These are phyloP conservation scores for Gastracanthus pulcherrimus DNA, from an alignment of 2,888 invertebrate species.

Conservation along the genomic window DNA sequence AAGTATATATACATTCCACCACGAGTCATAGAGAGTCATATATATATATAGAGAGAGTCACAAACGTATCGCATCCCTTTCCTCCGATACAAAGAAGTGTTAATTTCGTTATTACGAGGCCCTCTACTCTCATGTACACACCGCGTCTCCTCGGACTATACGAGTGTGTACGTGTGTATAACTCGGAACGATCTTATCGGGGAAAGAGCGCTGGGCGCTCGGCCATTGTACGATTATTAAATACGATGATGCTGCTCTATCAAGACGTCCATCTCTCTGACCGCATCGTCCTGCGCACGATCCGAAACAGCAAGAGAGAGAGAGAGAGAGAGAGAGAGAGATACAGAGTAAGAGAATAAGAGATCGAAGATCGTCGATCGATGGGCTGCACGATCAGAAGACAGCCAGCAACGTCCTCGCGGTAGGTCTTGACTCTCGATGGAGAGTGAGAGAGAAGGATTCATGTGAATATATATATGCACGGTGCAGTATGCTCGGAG, in stretches of 20 bases:
- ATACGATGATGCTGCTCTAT: conserved; percentile 76
- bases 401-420: conserved; percentile 57
- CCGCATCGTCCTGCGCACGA: background rate
- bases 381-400: background rate
- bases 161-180: background rate
- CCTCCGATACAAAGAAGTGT: conserved; percentile 75
- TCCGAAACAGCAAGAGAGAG: no score
- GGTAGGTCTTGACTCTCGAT: no score
- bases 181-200: conserved; percentile 39
- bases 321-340: no score
- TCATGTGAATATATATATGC: background rate
- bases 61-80: no score
- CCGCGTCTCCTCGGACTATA: no score
- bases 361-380: conserved; percentile 23
- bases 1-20: no score
- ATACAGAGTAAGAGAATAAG: background rate
- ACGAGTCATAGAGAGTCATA: conserved; percentile 46
- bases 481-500: background rate
- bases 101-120: conserved; percentile 74
- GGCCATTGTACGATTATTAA: conserved; percentile 75
- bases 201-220: conserved; percentile 8
- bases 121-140: background rate
- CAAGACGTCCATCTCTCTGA: conserved; percentile 60
- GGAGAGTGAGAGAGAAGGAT: no score
- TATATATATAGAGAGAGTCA: no score